A percentile compares a stretch with the other conserved stretches of the same genome.
Evolutionary conservation across 2,113 vertebrate species (phyloP).

Genomic region (pig (Sus scrofa)): T2T-Sscrofa CM000824.6:102037501-102038000

Average conservation of each 20-base stretch:
- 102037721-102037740: background rate
- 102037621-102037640: background rate
- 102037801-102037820: background rate
- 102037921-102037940: too few relatives aligned
- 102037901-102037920: too few relatives aligned
- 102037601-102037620: slow-evolving; percentile 21
- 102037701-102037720: background rate
- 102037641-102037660: background rate
- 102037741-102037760: background rate
- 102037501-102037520: background rate
- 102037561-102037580: background rate
- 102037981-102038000: too few relatives aligned
- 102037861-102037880: too few relatives aligned
- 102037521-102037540: background rate
- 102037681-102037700: background rate
- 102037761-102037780: background rate
- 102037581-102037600: background rate
- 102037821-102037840: too few relatives aligned
- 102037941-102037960: too few relatives aligned
- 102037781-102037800: background rate
- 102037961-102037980: too few relatives aligned
- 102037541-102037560: background rate
- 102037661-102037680: background rate
- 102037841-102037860: too few relatives aligned
- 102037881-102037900: too few relatives aligned